These are phyloP conservation scores for Tinea semifulvella DNA, from an alignment of 2,888 invertebrate genomes.

Conservation along the genomic window DNA sequence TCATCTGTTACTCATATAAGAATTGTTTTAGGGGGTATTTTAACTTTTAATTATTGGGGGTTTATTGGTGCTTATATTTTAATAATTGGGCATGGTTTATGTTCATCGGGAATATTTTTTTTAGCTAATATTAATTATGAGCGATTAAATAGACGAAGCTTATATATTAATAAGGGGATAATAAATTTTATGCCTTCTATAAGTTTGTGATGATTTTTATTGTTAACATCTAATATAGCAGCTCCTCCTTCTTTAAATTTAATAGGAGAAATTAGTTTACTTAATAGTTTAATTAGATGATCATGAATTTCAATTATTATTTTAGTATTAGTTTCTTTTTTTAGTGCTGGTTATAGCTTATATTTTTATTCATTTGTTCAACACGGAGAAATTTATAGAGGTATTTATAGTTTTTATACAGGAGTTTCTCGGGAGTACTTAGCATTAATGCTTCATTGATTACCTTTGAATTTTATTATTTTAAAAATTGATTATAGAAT, in stretches of 20 bases:
- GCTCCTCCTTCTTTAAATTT: conserved; percentile 75
- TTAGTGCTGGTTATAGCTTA: conserved; percentile 71
- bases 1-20: conserved; percentile 78
- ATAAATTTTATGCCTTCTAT: conserved; percentile 67
- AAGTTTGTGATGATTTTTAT: conserved; percentile 72
- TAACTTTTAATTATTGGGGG: conserved; percentile 65
- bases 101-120: conserved; percentile 73
- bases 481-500: conserved; percentile 60
- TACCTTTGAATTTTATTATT: conserved; percentile 71
- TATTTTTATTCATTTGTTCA: conserved; percentile 71
- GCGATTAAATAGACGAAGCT: conserved; percentile 66
- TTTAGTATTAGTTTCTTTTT: conserved; percentile 69
- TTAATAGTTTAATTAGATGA: conserved; percentile 66
- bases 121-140: conserved; percentile 72
- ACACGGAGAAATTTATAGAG: conserved; percentile 65
- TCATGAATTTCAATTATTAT: conserved; percentile 55
- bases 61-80: conserved; percentile 59
- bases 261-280: conserved; percentile 71
- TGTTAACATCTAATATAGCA: conserved; percentile 70
- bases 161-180: conserved; percentile 71
- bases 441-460: conserved; percentile 69
- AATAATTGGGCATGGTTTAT: conserved; percentile 73
- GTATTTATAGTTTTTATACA: conserved; percentile 55
- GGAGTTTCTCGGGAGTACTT: conserved; percentile 66
- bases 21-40: conserved; percentile 65